Percentiles rank a stretch among this genome's conserved stretches.
Evolutionary conservation across 2,113 vertebrate species (phyloP).

Genomic region (Bettongia penicillata): DNA sequence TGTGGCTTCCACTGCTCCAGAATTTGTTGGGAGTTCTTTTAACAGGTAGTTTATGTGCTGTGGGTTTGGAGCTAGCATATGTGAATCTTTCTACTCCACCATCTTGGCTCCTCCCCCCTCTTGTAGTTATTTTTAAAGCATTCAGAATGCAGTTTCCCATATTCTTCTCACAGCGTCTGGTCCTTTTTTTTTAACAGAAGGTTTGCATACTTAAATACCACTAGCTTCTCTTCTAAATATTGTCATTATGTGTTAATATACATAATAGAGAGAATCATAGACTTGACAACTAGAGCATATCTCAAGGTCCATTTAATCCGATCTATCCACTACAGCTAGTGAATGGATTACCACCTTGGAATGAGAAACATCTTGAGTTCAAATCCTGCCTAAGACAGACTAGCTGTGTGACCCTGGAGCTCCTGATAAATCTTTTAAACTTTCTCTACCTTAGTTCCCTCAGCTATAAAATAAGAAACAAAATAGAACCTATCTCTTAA

Average conservation of each 20-base stretch:
- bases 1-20: too few relatives aligned
- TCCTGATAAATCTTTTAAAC: background rate
- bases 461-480: background rate
- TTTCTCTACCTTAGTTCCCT: background rate
- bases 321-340: background rate
- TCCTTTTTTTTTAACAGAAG: background rate
- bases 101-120: too few relatives aligned
- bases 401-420: background rate
- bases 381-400: background rate
- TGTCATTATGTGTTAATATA: background rate
- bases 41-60: too few relatives aligned
- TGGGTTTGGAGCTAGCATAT: too few relatives aligned
- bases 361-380: background rate
- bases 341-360: background rate
- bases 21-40: too few relatives aligned
- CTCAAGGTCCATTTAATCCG: background rate
- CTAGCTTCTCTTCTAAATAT: background rate
- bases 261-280: background rate
- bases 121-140: background rate
- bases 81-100: too few relatives aligned
- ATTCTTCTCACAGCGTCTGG: background rate
- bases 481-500: background rate
- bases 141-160: background rate
- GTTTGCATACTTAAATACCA: background rate
- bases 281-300: background rate